Evolutionary conservation across 2,888 invertebrate species (phyloP).

Genomic region (Drosophila prolongata): DNA sequence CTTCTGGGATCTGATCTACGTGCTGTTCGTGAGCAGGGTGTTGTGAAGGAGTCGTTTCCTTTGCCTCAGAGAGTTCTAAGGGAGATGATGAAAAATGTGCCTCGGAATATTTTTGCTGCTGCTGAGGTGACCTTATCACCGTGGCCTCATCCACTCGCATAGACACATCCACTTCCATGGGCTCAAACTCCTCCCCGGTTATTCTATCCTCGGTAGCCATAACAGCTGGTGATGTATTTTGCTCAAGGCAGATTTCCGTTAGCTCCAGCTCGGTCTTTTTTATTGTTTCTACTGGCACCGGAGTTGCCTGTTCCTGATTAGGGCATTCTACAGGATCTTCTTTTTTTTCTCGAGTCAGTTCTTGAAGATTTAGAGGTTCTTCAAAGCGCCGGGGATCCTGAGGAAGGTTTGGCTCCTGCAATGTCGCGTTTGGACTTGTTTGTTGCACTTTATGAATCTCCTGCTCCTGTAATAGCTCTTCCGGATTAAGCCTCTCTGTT

Average conservation of each 20-base stretch:
- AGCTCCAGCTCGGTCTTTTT: neutral
- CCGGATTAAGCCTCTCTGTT: too few relatives aligned
- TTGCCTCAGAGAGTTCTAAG: neutral
- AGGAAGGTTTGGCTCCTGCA: neutral
- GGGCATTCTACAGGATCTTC: neutral
- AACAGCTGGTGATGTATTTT: constrained; percentile 40
- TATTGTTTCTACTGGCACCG: neutral
- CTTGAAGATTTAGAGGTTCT: neutral
- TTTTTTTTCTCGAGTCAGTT: neutral
- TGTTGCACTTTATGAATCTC: neutral
- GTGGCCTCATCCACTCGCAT: constrained; percentile 19
- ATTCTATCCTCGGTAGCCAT: constrained; percentile 56
- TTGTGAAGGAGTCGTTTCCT: neutral
- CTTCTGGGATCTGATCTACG: neutral
- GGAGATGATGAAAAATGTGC: constrained; percentile 20
- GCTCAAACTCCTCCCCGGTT: constrained; percentile 51
- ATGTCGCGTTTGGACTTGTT: too few relatives aligned
- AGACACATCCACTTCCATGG: constrained; percentile 79
- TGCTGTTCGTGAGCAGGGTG: neutral
- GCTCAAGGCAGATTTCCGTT: constrained; percentile 10
- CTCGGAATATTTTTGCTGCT: neutral
- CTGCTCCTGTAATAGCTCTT: neutral
- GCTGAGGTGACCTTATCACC: neutral
- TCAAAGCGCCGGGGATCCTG: too few relatives aligned
- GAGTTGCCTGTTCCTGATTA: neutral